Conservation (phyloP, 2,113 vertebrate genomes). For the Passer montanus region DNA sequence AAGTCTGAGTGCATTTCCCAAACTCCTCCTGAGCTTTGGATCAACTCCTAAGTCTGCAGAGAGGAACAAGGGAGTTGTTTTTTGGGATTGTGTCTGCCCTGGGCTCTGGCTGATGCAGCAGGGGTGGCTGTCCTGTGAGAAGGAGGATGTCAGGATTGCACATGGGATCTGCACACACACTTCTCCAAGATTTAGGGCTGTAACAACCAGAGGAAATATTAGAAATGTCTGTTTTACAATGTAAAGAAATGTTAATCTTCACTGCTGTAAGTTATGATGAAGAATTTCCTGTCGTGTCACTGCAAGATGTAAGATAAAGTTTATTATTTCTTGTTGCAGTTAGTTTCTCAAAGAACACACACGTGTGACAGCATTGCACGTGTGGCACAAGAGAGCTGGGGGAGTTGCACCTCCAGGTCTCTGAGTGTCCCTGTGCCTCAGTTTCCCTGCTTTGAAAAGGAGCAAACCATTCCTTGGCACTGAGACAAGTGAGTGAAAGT, state of each 20-base stretch:
- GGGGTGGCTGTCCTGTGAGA: background rate
- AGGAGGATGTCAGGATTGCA: background rate
- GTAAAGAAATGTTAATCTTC: background rate
- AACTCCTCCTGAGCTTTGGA: background rate
- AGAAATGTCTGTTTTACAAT: background rate
- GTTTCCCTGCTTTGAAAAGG: background rate
- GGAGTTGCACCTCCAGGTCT: background rate
- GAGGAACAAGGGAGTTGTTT: background rate
- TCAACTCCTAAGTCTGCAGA: background rate
- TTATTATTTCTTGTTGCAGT: background rate
- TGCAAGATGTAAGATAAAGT: background rate
- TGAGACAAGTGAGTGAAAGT: background rate
- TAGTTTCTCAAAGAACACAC: background rate
- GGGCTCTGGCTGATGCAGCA: background rate
- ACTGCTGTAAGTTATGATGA: background rate
- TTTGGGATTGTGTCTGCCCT: background rate
- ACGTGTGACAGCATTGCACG: accelerated
- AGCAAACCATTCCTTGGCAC: background rate
- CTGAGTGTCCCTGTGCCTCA: background rate
- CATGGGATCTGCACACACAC: background rate
- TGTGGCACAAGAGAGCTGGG: background rate
- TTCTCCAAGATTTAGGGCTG: background rate
- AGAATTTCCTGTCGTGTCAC: background rate
- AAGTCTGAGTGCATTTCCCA: background rate
- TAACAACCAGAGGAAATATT: background rate